phyloP scores from a whole-genome alignment of 2,113 vertebrate species.

The Rhinogobius similis region DNA sequence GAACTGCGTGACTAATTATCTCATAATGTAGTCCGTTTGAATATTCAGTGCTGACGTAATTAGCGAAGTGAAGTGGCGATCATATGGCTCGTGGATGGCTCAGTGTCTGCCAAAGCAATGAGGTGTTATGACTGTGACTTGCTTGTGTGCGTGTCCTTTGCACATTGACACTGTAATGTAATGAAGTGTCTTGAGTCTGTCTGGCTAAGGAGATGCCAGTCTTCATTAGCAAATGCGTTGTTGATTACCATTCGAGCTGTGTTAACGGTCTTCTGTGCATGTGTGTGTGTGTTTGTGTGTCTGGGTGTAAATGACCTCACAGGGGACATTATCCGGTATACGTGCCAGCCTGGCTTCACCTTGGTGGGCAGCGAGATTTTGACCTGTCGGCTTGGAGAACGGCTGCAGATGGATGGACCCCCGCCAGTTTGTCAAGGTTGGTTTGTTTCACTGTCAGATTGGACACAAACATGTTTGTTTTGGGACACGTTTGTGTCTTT shows the following conservation, averaged over 20 bases:
- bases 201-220: slow-evolving; percentile 45
- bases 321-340: slow-evolving; percentile 97
- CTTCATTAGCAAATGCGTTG: slow-evolving; percentile 65
- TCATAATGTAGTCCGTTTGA: slow-evolving; percentile 38
- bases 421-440: slow-evolving; percentile 94
- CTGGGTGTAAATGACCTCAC: slow-evolving; percentile 52
- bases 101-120: slow-evolving; percentile 31
- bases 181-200: slow-evolving; percentile 42
- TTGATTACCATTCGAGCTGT: slow-evolving; percentile 49
- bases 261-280: slow-evolving; percentile 17
- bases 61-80: slow-evolving; percentile 44
- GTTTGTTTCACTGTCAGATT: slow-evolving; percentile 27
- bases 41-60: slow-evolving; percentile 47
- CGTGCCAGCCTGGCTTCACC: slow-evolving; percentile 93
- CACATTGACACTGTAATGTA: slow-evolving; percentile 30
- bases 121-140: slow-evolving; percentile 30
- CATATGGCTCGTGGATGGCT: slow-evolving; percentile 34
- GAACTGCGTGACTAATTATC: slow-evolving; percentile 39
- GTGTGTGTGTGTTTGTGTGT: slow-evolving; percentile 20
- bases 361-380: slow-evolving; percentile 93
- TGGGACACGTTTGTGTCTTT: background rate
- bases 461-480: slow-evolving; percentile 4
- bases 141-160: slow-evolving; percentile 22
- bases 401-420: slow-evolving; percentile 93
- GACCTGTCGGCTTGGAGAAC: slow-evolving; percentile 90